Evolutionary conservation across 1,140 invertebrate species (phyloP).

Genomic region (Ceratitis capitata): DNA sequence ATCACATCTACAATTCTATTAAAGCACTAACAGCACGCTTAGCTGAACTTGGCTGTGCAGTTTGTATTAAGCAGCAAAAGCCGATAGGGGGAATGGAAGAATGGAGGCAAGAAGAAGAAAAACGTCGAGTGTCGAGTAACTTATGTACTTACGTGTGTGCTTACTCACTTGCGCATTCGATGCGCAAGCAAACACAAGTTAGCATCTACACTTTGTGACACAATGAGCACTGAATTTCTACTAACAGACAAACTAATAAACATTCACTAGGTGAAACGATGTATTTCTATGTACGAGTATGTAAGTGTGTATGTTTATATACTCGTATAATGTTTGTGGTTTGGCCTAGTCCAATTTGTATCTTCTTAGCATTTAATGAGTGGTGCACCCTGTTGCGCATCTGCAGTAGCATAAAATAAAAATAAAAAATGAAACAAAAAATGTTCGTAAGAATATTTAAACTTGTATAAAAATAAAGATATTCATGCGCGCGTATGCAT

Average conservation of each 20-base stretch:
- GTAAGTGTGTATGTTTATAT: neutral
- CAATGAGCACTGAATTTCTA: neutral
- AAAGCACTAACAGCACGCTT: neutral
- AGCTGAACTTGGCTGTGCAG: neutral
- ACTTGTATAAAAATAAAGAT: neutral
- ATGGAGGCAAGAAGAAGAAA: neutral
- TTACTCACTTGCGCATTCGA: neutral
- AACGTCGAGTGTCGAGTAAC: neutral
- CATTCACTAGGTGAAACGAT: neutral
- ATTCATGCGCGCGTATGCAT: neutral
- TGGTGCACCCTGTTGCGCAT: slow-evolving; percentile 28
- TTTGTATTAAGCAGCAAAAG: neutral
- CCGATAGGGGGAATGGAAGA: neutral
- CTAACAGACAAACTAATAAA: neutral
- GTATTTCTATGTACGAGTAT: neutral
- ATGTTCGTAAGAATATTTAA: neutral
- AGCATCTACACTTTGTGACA: neutral
- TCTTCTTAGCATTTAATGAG: neutral
- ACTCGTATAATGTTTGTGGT: neutral
- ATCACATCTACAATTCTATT: neutral
- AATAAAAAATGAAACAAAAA: no score
- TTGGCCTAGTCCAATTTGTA: neutral
- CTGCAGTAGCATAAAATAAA: no score
- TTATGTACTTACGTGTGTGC: neutral
- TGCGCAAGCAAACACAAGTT: neutral